A percentile compares a stretch with the other conserved stretches of the same genome.
These are phyloP conservation scores for Scaptomyza graminum DNA, from an alignment of 1,140 invertebrate genomes.

Conservation along the genomic window DNA sequence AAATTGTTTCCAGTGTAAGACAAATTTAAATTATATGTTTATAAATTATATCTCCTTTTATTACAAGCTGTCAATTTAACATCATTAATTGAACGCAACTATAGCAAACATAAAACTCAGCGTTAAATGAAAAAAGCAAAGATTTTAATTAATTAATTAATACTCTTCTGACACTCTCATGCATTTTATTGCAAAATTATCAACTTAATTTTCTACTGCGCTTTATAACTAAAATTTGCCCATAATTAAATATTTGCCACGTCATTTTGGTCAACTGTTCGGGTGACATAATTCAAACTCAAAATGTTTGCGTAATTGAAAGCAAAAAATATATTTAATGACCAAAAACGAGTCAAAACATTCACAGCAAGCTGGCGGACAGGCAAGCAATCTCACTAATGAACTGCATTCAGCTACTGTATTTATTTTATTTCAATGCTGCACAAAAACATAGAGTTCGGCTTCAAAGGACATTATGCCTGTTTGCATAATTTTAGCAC, in stretches of 20 bases:
- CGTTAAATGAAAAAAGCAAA: neutral
- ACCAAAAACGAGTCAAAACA: constrained; percentile 14
- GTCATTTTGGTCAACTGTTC: constrained; percentile 11
- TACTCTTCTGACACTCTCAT: neutral
- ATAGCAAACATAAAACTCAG: too few relatives aligned
- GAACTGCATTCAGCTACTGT: constrained; percentile 54
- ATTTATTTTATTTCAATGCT: constrained; percentile 24
- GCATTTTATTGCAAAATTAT: neutral
- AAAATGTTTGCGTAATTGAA: constrained; percentile 2
- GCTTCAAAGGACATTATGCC: constrained; percentile 23
- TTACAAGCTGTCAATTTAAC: constrained; percentile 63
- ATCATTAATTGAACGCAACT: constrained; percentile 53
- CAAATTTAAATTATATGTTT: neutral
- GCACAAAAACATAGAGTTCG: neutral
- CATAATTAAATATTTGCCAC: constrained; percentile 26
- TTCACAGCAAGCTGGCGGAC: constrained; percentile 1
- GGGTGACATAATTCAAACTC: constrained; percentile 30
- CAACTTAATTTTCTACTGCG: neutral
- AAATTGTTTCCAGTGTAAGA: too few relatives aligned
- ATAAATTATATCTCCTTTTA: neutral
- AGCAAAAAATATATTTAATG: neutral
- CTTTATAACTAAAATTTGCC: constrained; percentile 3
- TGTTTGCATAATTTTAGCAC: constrained; percentile 52
- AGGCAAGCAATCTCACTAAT: constrained; percentile 51
- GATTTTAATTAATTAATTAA: neutral